A percentile compares a stretch with the other conserved stretches of the same genome.
Conservation (phyloP, 2,888 invertebrate species). For the Trimorus sp. region DNA sequence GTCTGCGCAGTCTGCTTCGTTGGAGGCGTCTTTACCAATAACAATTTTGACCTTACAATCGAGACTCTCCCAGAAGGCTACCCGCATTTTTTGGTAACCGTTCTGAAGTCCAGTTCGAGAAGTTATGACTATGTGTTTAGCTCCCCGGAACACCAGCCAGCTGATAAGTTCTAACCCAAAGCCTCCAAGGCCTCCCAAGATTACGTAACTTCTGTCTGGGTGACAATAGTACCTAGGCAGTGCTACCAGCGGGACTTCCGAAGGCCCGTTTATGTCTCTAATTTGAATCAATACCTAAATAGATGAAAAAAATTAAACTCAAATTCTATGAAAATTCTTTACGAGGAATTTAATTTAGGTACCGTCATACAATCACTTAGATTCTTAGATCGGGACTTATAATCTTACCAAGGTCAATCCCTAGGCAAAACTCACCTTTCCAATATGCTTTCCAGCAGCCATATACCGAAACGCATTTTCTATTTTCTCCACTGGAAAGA, state of each 20-base stretch:
- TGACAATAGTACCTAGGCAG: conserved; percentile 82
- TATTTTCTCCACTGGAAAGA: conserved; percentile 86
- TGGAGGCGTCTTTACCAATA: conserved; percentile 87
- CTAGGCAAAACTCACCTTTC: conserved; percentile 91
- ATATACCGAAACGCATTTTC: conserved; percentile 88
- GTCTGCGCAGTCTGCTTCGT: conserved; percentile 86
- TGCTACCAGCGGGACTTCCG: conserved; percentile 76
- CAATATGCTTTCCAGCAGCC: conserved; percentile 89
- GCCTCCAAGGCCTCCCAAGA: conserved; percentile 93
- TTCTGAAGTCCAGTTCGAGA: conserved; percentile 85
- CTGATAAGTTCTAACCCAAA: conserved; percentile 94
- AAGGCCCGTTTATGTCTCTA: conserved; percentile 67
- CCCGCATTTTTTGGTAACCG: conserved; percentile 90
- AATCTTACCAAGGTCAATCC: conserved; percentile 89
- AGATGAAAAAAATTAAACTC: neutral
- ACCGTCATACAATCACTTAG: no score
- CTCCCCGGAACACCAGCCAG: conserved; percentile 93
- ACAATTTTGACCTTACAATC: conserved; percentile 87
- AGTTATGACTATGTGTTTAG: conserved; percentile 89
- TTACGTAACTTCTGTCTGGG: conserved; percentile 83
- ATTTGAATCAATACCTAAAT: conserved; percentile 75
- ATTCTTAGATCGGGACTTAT: no score
- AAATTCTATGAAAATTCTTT: no score
- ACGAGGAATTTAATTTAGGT: no score
- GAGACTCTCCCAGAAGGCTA: conserved; percentile 87